Percentiles rank a stretch among this genome's conserved stretches.
Conservation (phyloP, 2,113 vertebrate genomes). For the Oryzias curvinotus region DNA sequence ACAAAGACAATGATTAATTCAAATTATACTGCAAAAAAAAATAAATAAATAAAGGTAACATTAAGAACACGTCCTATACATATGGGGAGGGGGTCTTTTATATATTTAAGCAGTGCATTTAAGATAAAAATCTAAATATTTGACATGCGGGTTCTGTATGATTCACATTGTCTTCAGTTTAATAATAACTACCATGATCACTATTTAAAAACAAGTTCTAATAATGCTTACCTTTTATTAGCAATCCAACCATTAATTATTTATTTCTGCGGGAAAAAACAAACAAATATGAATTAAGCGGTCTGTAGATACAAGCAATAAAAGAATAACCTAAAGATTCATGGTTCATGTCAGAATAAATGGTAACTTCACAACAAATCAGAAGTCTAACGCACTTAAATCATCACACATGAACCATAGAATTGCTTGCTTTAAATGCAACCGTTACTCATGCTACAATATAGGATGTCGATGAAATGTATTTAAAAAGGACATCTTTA, state of each 20-base stretch:
- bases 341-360: constrained; percentile 37
- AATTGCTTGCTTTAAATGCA: background rate
- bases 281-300: background rate
- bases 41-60: too few species aligned
- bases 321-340: background rate
- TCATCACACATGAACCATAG: constrained; percentile 43
- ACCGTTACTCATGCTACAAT: background rate
- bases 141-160: too few species aligned
- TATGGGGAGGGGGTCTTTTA: too few species aligned
- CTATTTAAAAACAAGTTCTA: background rate
- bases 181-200: background rate
- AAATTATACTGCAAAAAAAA: background rate
- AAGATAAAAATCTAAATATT: too few species aligned
- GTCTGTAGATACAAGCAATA: background rate
- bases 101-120: too few species aligned
- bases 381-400: constrained; percentile 71
- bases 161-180: too few species aligned
- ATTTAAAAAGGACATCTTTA: too few species aligned
- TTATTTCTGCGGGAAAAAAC: background rate
- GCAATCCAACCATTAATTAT: background rate
- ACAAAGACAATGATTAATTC: background rate
- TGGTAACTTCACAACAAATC: constrained; percentile 57
- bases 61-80: too few species aligned
- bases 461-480: too few species aligned
- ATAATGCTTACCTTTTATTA: background rate